Base-by-base conservation (phyloP, 2,797 vertebrate genomes). In the Novumbra hubbsi region DNA sequence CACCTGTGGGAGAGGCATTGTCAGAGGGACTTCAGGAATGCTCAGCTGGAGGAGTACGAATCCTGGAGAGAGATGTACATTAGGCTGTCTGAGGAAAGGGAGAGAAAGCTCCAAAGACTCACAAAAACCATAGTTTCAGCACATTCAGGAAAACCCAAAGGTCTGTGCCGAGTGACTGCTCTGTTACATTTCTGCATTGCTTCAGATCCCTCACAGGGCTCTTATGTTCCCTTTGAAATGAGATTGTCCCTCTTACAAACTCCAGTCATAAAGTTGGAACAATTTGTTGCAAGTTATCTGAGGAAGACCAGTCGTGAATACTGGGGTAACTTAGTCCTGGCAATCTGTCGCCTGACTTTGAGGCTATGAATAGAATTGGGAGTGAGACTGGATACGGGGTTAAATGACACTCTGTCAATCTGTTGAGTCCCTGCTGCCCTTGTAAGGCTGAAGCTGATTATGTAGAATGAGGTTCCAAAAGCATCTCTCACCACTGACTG, bases 41-140 rank as follows among this genome's bases (percentile, higher is more conserved):
- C 93, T 52, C 87, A 28, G 76, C 90, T 94, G 27, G 82, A 89
- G 77, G 92, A 96, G 76, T 93, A 94, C n/a, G 95, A 97, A 80
- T 96, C 95, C 32, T 96, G 95, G 95, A 94, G 94, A 73, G 95
- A 96, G 88, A 94, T 96, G 95, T 94, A 95, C 81, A 71, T 94
- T 76, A 89, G 95, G 38, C 80, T 95, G 17, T 94, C 91, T 34
- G 91, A 92, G 79, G 94, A 96, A 82, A 91, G 95, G 79, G 95
- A 98, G 76, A 90, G 88, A 78, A 97, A 96, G 86, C 84, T 97
- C 49, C 89, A 94, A 80, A 85, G 71, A 9, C 91, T 98, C 80
- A 94, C 95, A 2, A 94, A 95, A 89, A 95, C 79, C 80, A 97
- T 97, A 0, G 81, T 94, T 77, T 94, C 93, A 0, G 92, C 95